Percentiles rank a stretch among this genome's conserved stretches.
phyloP scores from a whole-genome alignment of 1,140 invertebrate species.

The Schlechtendalia chinensis region DNA sequence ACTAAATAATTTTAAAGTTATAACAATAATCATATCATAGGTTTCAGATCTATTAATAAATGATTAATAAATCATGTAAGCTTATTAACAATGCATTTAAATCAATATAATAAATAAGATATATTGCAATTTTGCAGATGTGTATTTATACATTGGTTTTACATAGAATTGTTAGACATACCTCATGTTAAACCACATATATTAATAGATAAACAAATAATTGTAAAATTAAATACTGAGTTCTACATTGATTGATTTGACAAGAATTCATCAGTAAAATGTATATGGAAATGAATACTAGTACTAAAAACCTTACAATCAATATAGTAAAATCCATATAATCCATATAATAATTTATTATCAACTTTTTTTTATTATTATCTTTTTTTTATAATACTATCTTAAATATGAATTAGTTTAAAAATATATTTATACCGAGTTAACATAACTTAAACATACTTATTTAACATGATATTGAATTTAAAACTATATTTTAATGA shows the following conservation, averaged over 20 bases:
- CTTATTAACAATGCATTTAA: not conserved
- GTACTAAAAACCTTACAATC: not conserved
- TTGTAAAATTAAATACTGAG: not conserved
- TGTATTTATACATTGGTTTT: not conserved
- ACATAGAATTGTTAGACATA: conserved; percentile 3
- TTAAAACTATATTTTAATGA: conserved; percentile 1
- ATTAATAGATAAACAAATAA: not conserved
- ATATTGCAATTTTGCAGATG: not conserved
- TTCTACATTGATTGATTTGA: not conserved
- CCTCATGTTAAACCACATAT: not conserved
- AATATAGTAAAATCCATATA: not conserved
- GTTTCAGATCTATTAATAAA: not conserved
- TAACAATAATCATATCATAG: too few relatives aligned
- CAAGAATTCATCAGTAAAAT: not conserved
- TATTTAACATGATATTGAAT: conserved; percentile 9
- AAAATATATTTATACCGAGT: conserved; percentile 15
- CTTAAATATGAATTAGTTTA: conserved; percentile 8
- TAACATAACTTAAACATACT: conserved; percentile 1
- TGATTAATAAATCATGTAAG: not conserved
- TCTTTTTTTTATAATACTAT: not conserved
- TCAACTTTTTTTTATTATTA: not conserved
- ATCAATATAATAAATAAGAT: not conserved
- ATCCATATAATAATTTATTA: not conserved
- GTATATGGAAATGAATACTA: not conserved
- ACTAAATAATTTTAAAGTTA: too few relatives aligned